These are phyloP conservation scores for Misgurnus mizolepis DNA, from an alignment of 2,113 vertebrate genomes.

Conservation along the genomic window DNA sequence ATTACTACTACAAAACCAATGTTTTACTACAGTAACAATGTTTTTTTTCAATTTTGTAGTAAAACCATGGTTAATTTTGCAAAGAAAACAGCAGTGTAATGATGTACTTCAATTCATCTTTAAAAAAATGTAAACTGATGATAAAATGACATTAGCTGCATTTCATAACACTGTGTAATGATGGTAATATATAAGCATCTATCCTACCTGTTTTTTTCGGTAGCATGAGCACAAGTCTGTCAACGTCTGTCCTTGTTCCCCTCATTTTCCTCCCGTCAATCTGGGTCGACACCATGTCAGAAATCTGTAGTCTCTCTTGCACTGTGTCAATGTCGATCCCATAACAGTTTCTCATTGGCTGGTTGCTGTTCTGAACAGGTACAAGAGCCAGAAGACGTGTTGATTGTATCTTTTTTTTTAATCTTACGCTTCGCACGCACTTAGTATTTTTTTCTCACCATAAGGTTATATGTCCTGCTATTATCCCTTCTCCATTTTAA, in stretches of 20 bases:
- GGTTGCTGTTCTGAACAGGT: conserved; percentile 48
- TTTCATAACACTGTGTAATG: not conserved
- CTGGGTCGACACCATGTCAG: conserved; percentile 73
- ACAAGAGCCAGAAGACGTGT: conserved; percentile 51
- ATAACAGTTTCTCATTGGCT: conserved; percentile 57
- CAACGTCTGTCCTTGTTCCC: conserved; percentile 65
- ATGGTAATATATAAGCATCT: not conserved
- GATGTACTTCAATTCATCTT: not conserved
- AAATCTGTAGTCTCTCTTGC: conserved; percentile 62
- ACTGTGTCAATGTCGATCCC: conserved; percentile 62
- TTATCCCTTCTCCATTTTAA: conserved; percentile 31
- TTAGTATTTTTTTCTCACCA: conserved; percentile 42
- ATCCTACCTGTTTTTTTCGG: conserved; percentile 66
- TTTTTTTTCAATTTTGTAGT: too few relatives aligned
- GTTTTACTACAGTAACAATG: too few relatives aligned
- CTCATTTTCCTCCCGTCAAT: conserved; percentile 63
- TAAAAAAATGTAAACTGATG: not conserved
- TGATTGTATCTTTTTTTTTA: conserved; percentile 52
- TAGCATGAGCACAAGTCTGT: conserved; percentile 58
- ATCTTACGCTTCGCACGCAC: conserved; percentile 28
- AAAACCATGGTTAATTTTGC: too few relatives aligned
- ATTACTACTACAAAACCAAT: too few relatives aligned
- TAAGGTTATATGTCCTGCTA: not conserved
- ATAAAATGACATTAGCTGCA: conserved; percentile 3
- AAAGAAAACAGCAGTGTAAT: not conserved